Evolutionary conservation across 2,888 invertebrate genomes (phyloP), one percentile per base, ranked within the genome.

Genomic region (Nomada fabriciana): DNA sequence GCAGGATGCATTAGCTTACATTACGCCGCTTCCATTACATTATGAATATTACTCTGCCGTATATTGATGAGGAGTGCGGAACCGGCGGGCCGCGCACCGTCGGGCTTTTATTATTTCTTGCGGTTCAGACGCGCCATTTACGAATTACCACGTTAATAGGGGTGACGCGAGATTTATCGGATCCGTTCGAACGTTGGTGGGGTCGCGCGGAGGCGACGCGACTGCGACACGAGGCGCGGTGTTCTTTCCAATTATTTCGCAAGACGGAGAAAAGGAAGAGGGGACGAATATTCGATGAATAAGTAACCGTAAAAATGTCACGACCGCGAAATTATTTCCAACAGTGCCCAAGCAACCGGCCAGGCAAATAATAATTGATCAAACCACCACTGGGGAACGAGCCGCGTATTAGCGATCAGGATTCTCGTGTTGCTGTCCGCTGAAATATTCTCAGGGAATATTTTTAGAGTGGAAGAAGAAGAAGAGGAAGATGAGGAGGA

Each of bases 1-100:
- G 88, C 86, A 82, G 88, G 88, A 88, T 88, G 88, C 88, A 88
- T 88, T 88, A 88, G 88, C 88, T 88, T 88, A 88, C 88, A 88
- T 88, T 88, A 87, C 88, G 86, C 85, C 83, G 85, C 84, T 86
- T 85, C 88, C 88, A 88, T 88, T 88, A 88, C 88, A 87, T 88
- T 88, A 88, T 88, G 88, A 88, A 88, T 88, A 88, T 88, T 88
- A 86, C 88, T 87, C 82, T 83, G 80, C 77, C 76, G 85, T 87
- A 88, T 85, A 88, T 88, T 87, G 88, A 88, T 85, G 88, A 86
- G 79, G 63, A 71, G 53, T 65, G 65, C 29, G 64, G 59, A 61
- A 60, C 73, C 60, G 50, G 50, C 68, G 53, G 74, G 57, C 23
- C 18, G 53, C 78, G 50, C 72, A 65, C n/a, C 67, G 74, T 36